Base-by-base conservation (phyloP, 2,888 invertebrate species). In the Conops quadrifasciatus region DNA sequence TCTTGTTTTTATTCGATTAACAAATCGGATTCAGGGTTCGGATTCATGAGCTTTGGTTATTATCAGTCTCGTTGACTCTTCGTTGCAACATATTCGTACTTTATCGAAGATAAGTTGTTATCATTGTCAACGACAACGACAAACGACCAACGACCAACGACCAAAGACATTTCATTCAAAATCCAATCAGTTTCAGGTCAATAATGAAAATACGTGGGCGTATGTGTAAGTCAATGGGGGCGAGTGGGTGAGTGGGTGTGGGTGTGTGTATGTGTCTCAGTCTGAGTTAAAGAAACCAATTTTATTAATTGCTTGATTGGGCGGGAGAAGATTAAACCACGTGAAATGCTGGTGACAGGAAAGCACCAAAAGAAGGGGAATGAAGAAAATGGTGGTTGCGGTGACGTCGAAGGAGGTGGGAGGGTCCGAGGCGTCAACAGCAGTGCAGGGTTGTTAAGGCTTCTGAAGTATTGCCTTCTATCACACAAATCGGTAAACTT, bases 261-360 rank as follows among this genome's bases (percentile, higher is more conserved):
- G 65, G 60, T 59, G 43, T 60, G 28, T 65, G 30, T 21, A 0
- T 56, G 24, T 56, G 21, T 19, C 11, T 56, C n/a, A 24, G 24
- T 19, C 28, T 15, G 28, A 59, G 28, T 4, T 26, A 59, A 67
- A 67, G 72, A 77, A 76, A 75, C 72, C 72, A 75, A 77, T 77
- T 77, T 75, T 72, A 74, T 74, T 76, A 77, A 77, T 77, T 77
- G 77, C 72, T 73, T 76, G 71, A 75, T 76, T 75, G 75, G 72
- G 58, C 30, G 19, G 45, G n/a, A 67, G 19, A 59, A 67, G 58
- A 67, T 59, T 67, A n/a, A 11, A 67, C 28, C 58, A 2, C 67
- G 58, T 26, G 59, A 49, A 58, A 67, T 53, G 16, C 21, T 28
- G 24, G 36, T 51, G 24, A 66, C 30, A 53, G 19, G 26, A 16